phyloP scores from a whole-genome alignment of 1,140 invertebrate genomes.

The Procambarus virginalis region DNA sequence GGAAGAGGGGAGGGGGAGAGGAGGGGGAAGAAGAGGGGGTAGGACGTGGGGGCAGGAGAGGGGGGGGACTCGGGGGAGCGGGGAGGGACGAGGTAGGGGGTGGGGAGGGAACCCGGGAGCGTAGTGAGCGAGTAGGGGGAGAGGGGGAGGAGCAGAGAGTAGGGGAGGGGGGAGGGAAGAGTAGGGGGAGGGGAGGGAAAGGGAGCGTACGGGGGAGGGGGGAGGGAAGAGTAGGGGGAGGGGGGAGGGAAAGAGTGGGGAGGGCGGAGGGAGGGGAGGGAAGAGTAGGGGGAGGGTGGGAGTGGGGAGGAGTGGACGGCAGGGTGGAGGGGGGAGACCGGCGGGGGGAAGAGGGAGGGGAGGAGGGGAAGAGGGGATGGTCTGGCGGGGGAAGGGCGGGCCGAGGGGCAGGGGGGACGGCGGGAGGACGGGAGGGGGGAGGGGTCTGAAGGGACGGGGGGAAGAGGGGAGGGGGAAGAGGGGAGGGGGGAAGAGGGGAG shows the following conservation, averaged over 20 bases:
- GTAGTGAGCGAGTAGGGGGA: not conserved
- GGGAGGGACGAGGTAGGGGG: not conserved
- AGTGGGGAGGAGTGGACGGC: not conserved
- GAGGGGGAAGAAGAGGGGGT: not conserved
- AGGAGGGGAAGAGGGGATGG: not conserved
- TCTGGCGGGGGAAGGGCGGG: not conserved
- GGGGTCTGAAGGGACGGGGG: no score
- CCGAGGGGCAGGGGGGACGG: not conserved
- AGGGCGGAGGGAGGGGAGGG: not conserved
- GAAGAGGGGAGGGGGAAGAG: not conserved
- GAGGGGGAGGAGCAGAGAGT: not conserved
- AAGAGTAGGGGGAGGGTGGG: not conserved
- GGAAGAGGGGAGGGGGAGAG: not conserved
- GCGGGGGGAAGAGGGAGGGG: not conserved
- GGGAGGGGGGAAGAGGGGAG: not conserved
- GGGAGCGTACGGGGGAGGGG: not conserved
- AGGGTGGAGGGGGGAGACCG: not conserved
- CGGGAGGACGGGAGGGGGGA: not conserved
- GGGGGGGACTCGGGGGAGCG: not conserved
- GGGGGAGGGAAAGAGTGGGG: not conserved
- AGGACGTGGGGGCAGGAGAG: no score
- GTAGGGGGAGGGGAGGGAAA: not conserved
- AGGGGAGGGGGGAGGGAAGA: not conserved
- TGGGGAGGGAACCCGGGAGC: not conserved
- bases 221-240: not conserved